Base-by-base conservation (phyloP, 1,140 invertebrate genomes). In the Pachyrhynchus sulphureomaculatus region DNA sequence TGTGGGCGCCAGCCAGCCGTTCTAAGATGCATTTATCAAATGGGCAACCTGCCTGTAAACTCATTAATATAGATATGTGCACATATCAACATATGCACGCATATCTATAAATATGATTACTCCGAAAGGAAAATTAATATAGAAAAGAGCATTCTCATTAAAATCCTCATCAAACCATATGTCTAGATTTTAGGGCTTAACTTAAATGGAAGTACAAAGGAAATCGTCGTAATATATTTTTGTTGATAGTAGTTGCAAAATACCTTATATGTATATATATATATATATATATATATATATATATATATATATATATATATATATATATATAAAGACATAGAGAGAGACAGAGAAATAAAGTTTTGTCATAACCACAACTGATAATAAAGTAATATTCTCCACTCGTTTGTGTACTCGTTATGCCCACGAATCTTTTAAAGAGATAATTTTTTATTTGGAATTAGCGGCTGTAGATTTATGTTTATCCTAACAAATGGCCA, bases 1-100 rank as follows among this genome's bases (percentile, higher is more conserved):
- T 53, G 52, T 37, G 47, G 66, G 66, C 66, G 66, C 66, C 66
- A 65, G 63, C 65, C 63, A 59, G 66, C 48, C 66, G 60, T 68
- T 59, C 51, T 51, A 15, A 62, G 48, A 57, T 57, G 53, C 66
- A 65, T 68, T 65, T 56, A 68, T 65, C 66, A 62, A 52, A 44
- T 37, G 9, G 37, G 24, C 54, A 67, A 64, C 62, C 62, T 53
- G 54, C 56, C 54, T 26, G 33, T 39, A 67, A 60, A 56, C 62
- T 55, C 65, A 64, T 67, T 53, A 45, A 67, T 48, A n/a, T n/a
- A n/a, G 64, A 67, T 64, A 20, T 55, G 36, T 45, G 24, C 58
- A 36, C 45, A 10, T 34, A 64, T 64, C 59, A 58, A 58, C 47
- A 24, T 64, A 59, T 59, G 55, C 47, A 59, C 42, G 44, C 47